Base-by-base conservation (phyloP, 2,888 invertebrate species). In the Standfussiana lucernea region DNA sequence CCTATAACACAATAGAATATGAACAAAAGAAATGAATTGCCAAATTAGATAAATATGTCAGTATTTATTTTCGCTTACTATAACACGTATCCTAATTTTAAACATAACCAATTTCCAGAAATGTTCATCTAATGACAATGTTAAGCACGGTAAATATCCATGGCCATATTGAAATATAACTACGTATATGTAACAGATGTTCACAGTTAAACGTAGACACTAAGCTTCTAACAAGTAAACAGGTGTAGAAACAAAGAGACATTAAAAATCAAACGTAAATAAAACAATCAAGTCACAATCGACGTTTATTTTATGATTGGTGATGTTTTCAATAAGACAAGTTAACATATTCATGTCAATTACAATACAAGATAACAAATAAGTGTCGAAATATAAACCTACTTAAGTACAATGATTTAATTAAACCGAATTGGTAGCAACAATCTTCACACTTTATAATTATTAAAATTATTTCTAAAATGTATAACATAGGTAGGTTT, bases 1-100 rank as follows among this genome's bases (percentile, higher is more conserved):
- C 93, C 94, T 94, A 89, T 47, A 92, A 92, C 81, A 77, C 62
- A 80, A 72, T 32, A 73, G 15, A 70, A 59, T 40, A 40, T 40
- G n/a, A 62, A 65, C 11, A 28, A 53, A 28, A 59, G 4, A n/a
- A 53, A 50, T 68, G 13, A 18, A 59, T n/a, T 32, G 42, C 3
- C 13, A 37, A 64, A 50, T 8, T 13, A 61, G 21, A 32, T 28
- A 65, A 74, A 24, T 47, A 64, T 59, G 28, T 18, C 42, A 40
- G 45, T 75, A 35, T 40, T 50, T 77, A 24, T 71, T 72, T 37
- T 61, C 72, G 92, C 95, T 93, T 90, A 96, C 96, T 82, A 96
- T 87, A n/a, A 89, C 96, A 84, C 96, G 94, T 81, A 96, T 91
- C 87, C 91, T 93, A 84, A 96, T 93, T 93, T 94, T 91, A 81